Evolutionary conservation across 2,113 vertebrate species (phyloP).

Genomic region (Dromaius novaehollandiae): DNA sequence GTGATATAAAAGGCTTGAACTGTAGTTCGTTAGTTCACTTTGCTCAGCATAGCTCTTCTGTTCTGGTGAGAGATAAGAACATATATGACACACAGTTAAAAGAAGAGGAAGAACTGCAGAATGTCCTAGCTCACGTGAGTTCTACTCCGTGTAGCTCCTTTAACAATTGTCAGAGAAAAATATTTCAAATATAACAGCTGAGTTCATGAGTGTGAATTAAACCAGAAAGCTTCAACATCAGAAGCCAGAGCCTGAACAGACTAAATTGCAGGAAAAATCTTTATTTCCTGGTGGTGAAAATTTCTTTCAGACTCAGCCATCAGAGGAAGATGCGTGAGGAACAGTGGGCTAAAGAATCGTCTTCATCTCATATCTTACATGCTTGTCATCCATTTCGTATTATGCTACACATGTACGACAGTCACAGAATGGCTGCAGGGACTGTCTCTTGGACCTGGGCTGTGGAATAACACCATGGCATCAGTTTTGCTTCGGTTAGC

Average conservation of each 20-base stretch:
- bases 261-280: background rate
- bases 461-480: rapidly evolving
- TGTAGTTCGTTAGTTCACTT: background rate
- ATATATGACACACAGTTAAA: background rate
- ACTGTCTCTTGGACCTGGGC: background rate
- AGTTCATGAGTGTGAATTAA: background rate
- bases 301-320: background rate
- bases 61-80: background rate
- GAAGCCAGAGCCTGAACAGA: background rate
- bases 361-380: background rate
- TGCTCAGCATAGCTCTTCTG: background rate
- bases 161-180: background rate
- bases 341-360: background rate
- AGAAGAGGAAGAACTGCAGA: background rate
- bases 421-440: background rate
- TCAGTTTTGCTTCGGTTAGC: background rate
- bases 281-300: background rate
- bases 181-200: background rate
- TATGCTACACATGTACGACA: no score
- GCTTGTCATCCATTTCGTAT: background rate
- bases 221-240: background rate
- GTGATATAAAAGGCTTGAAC: background rate
- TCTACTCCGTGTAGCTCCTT: background rate
- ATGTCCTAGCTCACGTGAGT: background rate
- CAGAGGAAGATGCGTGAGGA: background rate